Conservation (phyloP, 2,797 vertebrate genomes). For the Aeoliscus strigatus region DNA sequence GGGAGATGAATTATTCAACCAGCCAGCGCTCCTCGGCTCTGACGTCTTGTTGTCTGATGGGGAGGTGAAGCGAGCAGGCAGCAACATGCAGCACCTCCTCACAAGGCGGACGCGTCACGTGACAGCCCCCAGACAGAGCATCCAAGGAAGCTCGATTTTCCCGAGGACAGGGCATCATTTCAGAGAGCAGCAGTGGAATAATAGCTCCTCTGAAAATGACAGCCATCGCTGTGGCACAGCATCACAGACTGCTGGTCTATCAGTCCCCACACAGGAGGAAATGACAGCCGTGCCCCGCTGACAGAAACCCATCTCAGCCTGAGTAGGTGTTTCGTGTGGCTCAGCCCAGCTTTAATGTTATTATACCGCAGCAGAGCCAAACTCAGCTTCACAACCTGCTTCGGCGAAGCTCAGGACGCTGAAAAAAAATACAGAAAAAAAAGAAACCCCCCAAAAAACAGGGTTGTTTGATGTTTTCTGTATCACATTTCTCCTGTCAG, state of each 20-base stretch:
- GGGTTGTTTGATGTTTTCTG: conserved; percentile 17
- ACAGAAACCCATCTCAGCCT: conserved; percentile 50
- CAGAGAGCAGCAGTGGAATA: conserved; percentile 62
- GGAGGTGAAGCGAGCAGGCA: conserved; percentile 52
- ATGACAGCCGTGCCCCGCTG: conserved; percentile 60
- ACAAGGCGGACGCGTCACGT: conserved; percentile 45
- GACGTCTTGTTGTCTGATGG: conserved; percentile 64
- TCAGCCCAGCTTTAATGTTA: conserved; percentile 65
- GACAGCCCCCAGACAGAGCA: conserved; percentile 55
- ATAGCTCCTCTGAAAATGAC: conserved; percentile 68
- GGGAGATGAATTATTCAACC: conserved; percentile 70
- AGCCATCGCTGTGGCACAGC: conserved; percentile 56
- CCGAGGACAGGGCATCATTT: conserved; percentile 66
- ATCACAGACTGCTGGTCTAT: conserved; percentile 69
- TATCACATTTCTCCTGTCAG: conserved; percentile 16
- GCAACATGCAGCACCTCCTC: conserved; percentile 56
- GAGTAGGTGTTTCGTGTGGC: conserved; percentile 62
- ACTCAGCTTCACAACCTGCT: conserved; percentile 58
- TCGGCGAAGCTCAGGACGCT: conserved; percentile 42
- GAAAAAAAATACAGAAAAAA: conserved; percentile 36
- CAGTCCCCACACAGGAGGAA: conserved; percentile 55
- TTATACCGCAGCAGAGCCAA: conserved; percentile 53
- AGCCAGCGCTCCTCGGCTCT: conserved; percentile 48
- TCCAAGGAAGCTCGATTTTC: conserved; percentile 56
- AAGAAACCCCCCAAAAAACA: conserved; percentile 8